Percentiles rank a stretch among this genome's conserved stretches.
These are phyloP conservation scores for Lymantria dispar DNA, from an alignment of 2,888 invertebrate genomes.

Conservation along the genomic window DNA sequence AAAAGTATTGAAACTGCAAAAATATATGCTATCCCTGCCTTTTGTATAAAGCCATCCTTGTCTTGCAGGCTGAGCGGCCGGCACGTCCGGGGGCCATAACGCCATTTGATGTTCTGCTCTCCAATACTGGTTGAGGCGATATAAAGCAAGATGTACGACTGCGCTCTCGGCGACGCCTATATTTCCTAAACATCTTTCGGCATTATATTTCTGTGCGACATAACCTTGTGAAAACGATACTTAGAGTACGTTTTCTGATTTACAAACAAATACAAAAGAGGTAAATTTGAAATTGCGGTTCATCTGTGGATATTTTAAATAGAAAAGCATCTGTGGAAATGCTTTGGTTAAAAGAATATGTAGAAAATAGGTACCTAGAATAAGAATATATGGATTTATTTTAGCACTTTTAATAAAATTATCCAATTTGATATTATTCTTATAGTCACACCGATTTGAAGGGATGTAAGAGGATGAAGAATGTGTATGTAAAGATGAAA, in stretches of 20 bases:
- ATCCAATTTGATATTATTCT: no score
- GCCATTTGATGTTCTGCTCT: conserved; percentile 82
- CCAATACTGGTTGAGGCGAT: conserved; percentile 78
- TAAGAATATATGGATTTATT: no score
- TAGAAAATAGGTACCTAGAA: no score
- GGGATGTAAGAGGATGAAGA: no score
- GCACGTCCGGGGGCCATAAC: conserved; percentile 81
- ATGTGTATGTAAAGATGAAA: no score
- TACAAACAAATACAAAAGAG: not conserved
- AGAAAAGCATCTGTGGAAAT: no score
- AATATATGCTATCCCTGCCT: conserved; percentile 55
- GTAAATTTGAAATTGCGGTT: no score
- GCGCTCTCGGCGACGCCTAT: conserved; percentile 81
- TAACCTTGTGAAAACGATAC: conserved; percentile 65
- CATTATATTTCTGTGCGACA: conserved; percentile 66
- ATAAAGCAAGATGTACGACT: conserved; percentile 79
- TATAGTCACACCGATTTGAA: no score
- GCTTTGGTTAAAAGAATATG: no score
- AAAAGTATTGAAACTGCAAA: conserved; percentile 72
- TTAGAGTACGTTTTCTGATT: conserved; percentile 23
- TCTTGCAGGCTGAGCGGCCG: conserved; percentile 56
- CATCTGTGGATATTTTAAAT: no score
- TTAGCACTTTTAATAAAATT: no score
- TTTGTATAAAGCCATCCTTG: conserved; percentile 55
- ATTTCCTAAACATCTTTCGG: conserved; percentile 80